Evolutionary conservation across 2,888 invertebrate species (phyloP).

Genomic region (Aspidiotus destructor): DNA sequence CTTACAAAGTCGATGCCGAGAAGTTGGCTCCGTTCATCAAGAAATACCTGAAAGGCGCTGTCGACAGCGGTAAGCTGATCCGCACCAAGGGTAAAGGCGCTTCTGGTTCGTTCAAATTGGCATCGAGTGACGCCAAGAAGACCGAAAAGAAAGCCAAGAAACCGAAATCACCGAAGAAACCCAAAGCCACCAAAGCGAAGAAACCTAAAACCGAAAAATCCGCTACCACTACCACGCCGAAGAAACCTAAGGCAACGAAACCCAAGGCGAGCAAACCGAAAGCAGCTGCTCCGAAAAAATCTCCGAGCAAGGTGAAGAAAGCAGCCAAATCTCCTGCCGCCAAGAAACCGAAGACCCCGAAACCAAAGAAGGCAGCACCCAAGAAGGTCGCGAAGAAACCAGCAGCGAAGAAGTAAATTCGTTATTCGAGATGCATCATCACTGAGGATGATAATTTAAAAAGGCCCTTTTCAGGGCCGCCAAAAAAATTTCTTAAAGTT

Average conservation of each 20-base stretch:
- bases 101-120: slow-evolving; percentile 26
- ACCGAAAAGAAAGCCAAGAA: slow-evolving; percentile 12
- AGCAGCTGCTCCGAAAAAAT: slow-evolving; percentile 35
- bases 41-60: slow-evolving; percentile 50
- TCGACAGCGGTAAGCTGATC: slow-evolving; percentile 46
- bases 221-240: slow-evolving; percentile 35
- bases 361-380: slow-evolving; percentile 12
- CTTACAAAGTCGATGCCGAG: slow-evolving; percentile 52
- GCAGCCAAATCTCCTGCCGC: slow-evolving; percentile 12
- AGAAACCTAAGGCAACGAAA: not conserved
- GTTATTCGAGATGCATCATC: not conserved
- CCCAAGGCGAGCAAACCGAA: slow-evolving; percentile 14
- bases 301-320: slow-evolving; percentile 25
- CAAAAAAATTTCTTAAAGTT: slow-evolving; percentile 7
- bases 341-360: slow-evolving; percentile 11
- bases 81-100: slow-evolving; percentile 47
- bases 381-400: slow-evolving; percentile 22
- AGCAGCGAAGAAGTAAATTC: slow-evolving; percentile 10
- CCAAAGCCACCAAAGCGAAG: not conserved
- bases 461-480: slow-evolving; percentile 17
- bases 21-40: slow-evolving; percentile 52
- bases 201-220: slow-evolving; percentile 36
- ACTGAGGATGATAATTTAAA: not conserved
- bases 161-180: slow-evolving; percentile 30
- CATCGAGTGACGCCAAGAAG: not conserved